Base-by-base conservation (phyloP, 2,113 vertebrate species). In the Clarias macrocephalus region DNA sequence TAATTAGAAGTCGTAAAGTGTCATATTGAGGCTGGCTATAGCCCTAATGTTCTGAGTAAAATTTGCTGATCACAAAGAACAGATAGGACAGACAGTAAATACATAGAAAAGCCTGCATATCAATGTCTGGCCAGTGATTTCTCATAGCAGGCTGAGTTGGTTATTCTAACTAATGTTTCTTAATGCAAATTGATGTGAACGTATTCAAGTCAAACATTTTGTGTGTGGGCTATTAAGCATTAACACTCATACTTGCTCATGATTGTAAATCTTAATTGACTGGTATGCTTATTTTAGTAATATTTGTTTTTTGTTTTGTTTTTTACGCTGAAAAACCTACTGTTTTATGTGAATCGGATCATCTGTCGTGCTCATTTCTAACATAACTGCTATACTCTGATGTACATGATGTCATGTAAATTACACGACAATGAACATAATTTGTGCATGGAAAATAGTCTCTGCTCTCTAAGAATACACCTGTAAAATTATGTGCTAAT, bases 1-100 rank as follows among this genome's bases (percentile, higher is more conserved):
- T 86, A 86, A 86, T 80, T 80, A 76, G 9, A 19, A 80, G 56
- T 65, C 65, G 75, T 85, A 79, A 76, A 62, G 73, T 86, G 75
- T 80, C 85, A 86, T 76, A 86, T 56, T 79, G 62, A 79, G 37
- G 60, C 60, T 79, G 75, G 66, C 56, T 77, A 62, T 79, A 66
- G 42, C 42, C 48, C 11, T 77, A 79, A 79, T 28, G 66, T 30
- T 60, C 73, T 33, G 48, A 23, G 42, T 54, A 48, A 65, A 60
- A 87, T 76, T 60, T 75, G 62, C 33, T 83, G 68, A 56, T 60
- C 70, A 42, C 59, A 37, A 60, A 76, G 72, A 13, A 42, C 81
- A 83, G 54, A 48, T 59, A 83, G 62, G 68, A 68, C 72, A 79
- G 65, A 83, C 66, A 54, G 70, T 82, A 70, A 37, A 81, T 42